These are phyloP conservation scores for Ctenodactylus gundi DNA, from an alignment of 2,113 vertebrate species.

Conservation along the genomic window DNA sequence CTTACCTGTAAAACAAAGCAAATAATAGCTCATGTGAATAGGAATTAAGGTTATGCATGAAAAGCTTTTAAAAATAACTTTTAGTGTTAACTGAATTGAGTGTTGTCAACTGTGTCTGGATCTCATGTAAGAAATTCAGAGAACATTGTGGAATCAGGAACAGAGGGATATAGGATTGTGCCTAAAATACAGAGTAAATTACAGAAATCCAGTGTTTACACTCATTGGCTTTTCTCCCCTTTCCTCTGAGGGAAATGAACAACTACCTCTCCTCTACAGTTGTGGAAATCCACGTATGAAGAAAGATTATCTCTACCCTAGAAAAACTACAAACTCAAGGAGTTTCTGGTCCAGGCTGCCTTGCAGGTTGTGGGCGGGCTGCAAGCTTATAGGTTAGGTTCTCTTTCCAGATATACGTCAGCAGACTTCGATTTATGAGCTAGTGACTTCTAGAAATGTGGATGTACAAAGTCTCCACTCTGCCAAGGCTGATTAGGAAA, in stretches of 20 bases:
- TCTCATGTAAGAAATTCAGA: not conserved
- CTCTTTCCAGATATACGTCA: not conserved
- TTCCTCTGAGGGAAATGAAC: not conserved
- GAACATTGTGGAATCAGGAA: not conserved
- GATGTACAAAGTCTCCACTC: not conserved
- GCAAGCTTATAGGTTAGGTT: not conserved
- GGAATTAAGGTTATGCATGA: not conserved
- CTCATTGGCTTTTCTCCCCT: not conserved
- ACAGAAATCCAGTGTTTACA: not conserved
- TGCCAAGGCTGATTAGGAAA: not conserved
- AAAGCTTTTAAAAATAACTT: not conserved
- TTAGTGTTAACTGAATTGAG: not conserved
- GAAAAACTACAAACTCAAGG: not conserved
- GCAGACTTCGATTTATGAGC: not conserved
- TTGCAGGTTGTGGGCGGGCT: not conserved
- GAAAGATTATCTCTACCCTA: not conserved
- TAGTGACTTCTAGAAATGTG: not conserved
- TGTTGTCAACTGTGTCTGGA: not conserved
- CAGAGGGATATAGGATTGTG: not conserved
- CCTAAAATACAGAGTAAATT: not conserved
- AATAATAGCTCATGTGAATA: not conserved
- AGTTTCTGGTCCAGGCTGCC: not conserved
- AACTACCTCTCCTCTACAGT: not conserved
- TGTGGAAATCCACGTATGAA: not conserved
- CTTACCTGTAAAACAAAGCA: not conserved